Percentiles rank a stretch among this genome's conserved stretches.
These are phyloP conservation scores for Podiceps cristatus DNA, from an alignment of 2,113 vertebrate genomes.

Conservation along the genomic window DNA sequence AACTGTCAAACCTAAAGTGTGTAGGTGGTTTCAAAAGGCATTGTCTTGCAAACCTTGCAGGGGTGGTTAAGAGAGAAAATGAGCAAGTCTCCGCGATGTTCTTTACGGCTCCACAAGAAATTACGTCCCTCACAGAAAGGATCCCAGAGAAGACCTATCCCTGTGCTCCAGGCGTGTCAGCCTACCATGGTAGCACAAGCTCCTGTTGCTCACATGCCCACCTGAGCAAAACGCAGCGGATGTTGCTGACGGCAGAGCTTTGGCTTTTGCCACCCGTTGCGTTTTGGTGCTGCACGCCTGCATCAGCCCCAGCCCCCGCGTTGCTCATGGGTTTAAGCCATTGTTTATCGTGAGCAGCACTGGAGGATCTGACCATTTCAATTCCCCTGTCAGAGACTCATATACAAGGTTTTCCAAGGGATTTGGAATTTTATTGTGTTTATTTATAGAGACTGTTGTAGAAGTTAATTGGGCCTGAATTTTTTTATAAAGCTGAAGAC, in stretches of 20 bases:
- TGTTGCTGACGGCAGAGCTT: not conserved
- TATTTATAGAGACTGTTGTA: not conserved
- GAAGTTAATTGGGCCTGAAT: not conserved
- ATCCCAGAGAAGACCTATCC: accelerated
- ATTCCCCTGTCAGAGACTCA: not conserved
- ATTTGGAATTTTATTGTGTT: not conserved
- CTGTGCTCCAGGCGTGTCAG: not conserved
- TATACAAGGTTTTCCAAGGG: not conserved
- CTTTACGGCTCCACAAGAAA: not conserved
- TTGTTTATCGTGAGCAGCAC: not conserved
- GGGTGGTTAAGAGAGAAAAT: not conserved
- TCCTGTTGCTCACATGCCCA: not conserved
- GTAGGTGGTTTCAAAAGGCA: not conserved
- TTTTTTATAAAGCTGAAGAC: slow-evolving; percentile 2
- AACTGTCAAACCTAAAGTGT: not conserved
- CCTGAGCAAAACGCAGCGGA: accelerated
- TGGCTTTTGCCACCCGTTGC: not conserved
- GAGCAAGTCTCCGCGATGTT: not conserved
- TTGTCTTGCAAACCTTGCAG: not conserved
- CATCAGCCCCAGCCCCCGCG: not conserved
- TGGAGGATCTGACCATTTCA: not conserved
- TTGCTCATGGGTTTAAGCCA: accelerated
- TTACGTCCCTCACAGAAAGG: not conserved
- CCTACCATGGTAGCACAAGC: not conserved
- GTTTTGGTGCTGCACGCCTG: not conserved